A percentile compares a stretch with the other conserved stretches of the same genome.
Evolutionary conservation across 2,888 invertebrate species (phyloP).

Genomic region (Pyrochroa serraticornis): DNA sequence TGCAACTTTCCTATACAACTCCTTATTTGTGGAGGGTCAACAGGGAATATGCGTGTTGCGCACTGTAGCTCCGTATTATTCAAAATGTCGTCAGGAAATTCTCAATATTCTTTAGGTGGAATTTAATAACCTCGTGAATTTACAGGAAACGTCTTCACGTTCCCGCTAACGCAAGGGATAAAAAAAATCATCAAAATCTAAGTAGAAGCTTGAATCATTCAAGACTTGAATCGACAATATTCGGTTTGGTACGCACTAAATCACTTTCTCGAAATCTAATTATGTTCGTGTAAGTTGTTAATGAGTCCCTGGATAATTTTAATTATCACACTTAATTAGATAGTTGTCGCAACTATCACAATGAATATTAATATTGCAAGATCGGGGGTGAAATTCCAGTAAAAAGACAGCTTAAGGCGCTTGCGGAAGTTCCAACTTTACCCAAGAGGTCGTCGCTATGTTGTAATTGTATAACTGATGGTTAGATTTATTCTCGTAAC

Average conservation of each 20-base stretch:
- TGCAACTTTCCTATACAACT: conserved; percentile 1
- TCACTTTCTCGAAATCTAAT: too few relatives aligned
- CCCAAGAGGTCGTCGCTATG: conserved; percentile 15
- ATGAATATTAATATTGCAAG: conserved; percentile 14
- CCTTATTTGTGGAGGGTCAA: conserved; percentile 1
- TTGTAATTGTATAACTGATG: conserved; percentile 25
- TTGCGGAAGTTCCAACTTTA: conserved; percentile 14
- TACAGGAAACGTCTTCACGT: too few relatives aligned
- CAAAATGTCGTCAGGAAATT: not conserved
- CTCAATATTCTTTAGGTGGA: too few relatives aligned
- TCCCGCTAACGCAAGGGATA: too few relatives aligned
- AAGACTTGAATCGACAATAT: too few relatives aligned
- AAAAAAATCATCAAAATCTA: too few relatives aligned
- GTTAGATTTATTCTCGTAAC: conserved; percentile 24
- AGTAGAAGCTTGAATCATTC: too few relatives aligned
- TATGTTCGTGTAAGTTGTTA: too few relatives aligned
- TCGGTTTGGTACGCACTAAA: too few relatives aligned
- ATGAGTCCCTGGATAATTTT: too few relatives aligned
- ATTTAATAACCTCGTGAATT: too few relatives aligned
- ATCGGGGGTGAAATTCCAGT: conserved; percentile 7
- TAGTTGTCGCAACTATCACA: not conserved
- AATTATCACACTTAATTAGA: too few relatives aligned
- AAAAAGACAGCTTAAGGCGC: conserved; percentile 18
- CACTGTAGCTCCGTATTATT: not conserved
- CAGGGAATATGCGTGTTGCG: conserved; percentile 3